phyloP scores from a whole-genome alignment of 2,797 vertebrate species.

The Glyptemys insculpta region DNA sequence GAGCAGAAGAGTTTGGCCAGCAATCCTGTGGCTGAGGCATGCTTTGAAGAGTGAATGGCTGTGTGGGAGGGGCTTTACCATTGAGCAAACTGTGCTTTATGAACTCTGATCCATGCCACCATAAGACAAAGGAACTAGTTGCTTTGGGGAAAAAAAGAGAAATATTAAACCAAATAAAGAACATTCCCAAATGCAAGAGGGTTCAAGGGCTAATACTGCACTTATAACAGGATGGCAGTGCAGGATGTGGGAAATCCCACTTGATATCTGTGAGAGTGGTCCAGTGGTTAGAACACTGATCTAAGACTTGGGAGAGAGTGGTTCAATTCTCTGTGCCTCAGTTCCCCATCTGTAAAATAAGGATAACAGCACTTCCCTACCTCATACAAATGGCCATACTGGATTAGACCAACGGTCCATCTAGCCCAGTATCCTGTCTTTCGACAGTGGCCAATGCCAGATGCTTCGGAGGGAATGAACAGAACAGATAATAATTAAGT shows the following conservation, averaged over 20 bases:
- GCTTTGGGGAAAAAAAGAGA: constrained; percentile 16
- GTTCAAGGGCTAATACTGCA: constrained; percentile 3
- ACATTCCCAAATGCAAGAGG: constrained; percentile 25
- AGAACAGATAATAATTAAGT: too few relatives aligned
- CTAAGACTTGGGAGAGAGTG: neutral
- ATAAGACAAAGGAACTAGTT: neutral
- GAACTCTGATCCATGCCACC: constrained; percentile 13
- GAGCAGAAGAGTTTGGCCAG: constrained; percentile 26
- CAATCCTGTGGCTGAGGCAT: constrained; percentile 18
- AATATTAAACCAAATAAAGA: constrained; percentile 17
- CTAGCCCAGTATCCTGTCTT: too few relatives aligned
- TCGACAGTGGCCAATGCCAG: too few relatives aligned
- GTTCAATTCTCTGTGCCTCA: neutral
- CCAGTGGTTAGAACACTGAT: neutral
- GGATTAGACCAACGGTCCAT: too few relatives aligned
- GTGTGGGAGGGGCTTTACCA: constrained; percentile 29
- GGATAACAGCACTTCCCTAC: neutral
- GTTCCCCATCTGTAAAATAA: neutral
- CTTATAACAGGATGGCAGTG: constrained; percentile 7
- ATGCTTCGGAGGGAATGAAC: too few relatives aligned
- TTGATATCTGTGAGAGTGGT: neutral
- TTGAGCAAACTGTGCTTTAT: constrained; percentile 9
- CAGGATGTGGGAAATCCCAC: constrained; percentile 13
- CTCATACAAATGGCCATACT: too few relatives aligned
- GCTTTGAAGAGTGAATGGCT: neutral